Evolutionary conservation across 2,888 invertebrate genomes (phyloP).

Genomic region (Drosophila bunnanda): DNA sequence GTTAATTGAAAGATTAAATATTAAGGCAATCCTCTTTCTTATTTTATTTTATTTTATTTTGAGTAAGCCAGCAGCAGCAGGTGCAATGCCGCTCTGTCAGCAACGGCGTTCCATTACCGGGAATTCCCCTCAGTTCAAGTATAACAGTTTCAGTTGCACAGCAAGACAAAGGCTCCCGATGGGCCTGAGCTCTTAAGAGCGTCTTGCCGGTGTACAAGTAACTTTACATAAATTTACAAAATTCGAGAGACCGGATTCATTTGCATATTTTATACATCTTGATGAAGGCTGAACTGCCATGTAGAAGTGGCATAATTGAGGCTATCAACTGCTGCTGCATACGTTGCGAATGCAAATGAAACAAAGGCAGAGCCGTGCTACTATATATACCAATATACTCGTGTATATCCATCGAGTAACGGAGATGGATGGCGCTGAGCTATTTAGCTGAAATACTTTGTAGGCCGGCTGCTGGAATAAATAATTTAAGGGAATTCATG

Average conservation of each 20-base stretch:
- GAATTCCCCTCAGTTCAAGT: conserved; percentile 1
- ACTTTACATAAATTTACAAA: conserved; percentile 68
- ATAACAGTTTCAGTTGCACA: conserved; percentile 32
- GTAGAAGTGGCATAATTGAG: conserved; percentile 58
- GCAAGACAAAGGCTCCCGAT: neutral
- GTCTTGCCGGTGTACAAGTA: conserved; percentile 23
- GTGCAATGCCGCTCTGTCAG: conserved; percentile 5
- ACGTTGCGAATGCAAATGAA: conserved; percentile 58
- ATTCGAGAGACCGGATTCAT: conserved; percentile 60
- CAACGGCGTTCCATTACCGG: conserved; percentile 25
- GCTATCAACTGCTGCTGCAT: conserved; percentile 59
- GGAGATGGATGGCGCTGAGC: conserved; percentile 11
- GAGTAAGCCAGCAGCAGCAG: conserved; percentile 3
- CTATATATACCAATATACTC: neutral
- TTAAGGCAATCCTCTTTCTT: conserved; percentile 17
- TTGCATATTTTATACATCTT: conserved; percentile 72
- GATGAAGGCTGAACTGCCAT: conserved; percentile 30
- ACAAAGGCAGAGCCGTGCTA: conserved; percentile 16
- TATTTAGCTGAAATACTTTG: conserved; percentile 23
- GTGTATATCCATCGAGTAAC: conserved; percentile 1
- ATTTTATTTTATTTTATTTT: conserved; percentile 16
- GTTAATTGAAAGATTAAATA: conserved; percentile 44
- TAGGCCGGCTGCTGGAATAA: conserved; percentile 9
- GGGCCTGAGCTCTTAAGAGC: conserved; percentile 16
- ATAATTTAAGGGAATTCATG: conserved; percentile 17